Conservation (phyloP, 2,888 invertebrate genomes). For the Eurois occulta region DNA sequence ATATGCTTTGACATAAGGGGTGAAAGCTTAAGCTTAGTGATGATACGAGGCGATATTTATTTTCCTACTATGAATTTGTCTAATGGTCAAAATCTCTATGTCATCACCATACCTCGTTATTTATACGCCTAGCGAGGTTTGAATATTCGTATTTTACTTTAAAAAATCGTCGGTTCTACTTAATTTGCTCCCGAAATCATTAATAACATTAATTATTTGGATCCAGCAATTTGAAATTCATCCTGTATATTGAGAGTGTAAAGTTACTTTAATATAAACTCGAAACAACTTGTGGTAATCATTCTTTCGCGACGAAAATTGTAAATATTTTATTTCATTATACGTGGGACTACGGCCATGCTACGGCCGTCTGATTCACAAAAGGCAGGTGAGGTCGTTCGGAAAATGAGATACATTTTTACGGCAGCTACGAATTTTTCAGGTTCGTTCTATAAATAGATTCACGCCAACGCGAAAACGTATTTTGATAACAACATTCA, state of each 20-base stretch:
- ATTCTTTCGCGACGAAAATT: constrained; percentile 22
- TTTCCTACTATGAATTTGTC: not conserved
- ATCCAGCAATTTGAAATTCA: not conserved
- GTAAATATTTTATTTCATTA: constrained; percentile 33
- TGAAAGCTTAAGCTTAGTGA: constrained; percentile 1
- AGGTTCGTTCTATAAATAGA: constrained; percentile 48
- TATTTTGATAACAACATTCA: constrained; percentile 41
- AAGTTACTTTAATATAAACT: constrained; percentile 10
- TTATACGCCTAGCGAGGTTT: not conserved
- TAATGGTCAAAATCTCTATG: not conserved
- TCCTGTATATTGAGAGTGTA: constrained; percentile 1
- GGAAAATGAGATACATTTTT: constrained; percentile 57
- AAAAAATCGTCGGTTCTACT: not conserved
- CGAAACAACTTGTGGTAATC: constrained; percentile 5
- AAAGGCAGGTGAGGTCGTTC: constrained; percentile 48
- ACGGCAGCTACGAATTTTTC: constrained; percentile 35
- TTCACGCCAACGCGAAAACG: constrained; percentile 20
- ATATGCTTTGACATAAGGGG: not conserved
- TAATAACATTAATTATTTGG: not conserved
- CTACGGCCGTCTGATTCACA: constrained; percentile 20
- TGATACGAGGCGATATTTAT: not conserved
- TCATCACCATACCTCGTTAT: not conserved
- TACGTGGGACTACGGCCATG: not conserved
- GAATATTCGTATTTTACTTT: not conserved
- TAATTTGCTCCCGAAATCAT: constrained; percentile 4